Base-by-base conservation (phyloP, 2,113 vertebrate species). In the Clinocottus analis region DNA sequence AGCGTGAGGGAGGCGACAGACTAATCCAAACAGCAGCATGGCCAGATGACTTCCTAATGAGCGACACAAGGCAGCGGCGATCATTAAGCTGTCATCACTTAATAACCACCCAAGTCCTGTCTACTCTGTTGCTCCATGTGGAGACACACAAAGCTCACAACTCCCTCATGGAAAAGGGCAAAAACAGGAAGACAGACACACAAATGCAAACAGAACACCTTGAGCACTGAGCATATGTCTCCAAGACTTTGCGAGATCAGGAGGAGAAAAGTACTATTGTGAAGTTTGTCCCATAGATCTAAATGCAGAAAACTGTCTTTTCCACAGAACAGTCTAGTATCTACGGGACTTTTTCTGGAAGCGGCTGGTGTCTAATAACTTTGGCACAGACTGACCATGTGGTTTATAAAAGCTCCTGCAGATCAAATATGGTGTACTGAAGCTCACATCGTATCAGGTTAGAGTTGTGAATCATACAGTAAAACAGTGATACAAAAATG, bases 21-120 rank as follows among this genome's bases (percentile, higher is more conserved):
- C 64, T 39, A 41, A 68, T 33, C 64, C 76, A 83, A 80, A 85
- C 69, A 81, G 39, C 67, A 79, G 73, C 56, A 49, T 51, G 58
- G 72, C 13, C 1, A 16, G 56, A 13, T 25, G 59, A 61, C 51
- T 70, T 66, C 60, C 27, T 71, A 51, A 75, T 70, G 60, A 85
- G 64, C 2, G 43, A 61, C 80, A 43, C 61, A 71, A 79, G 56
- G 49, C 16, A 33, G 47, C 19, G 29, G 6, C 27, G 64, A 59
- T 78, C 70, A 75, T 78, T 55, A 60, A 75, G 29, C 16, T 5
- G n/a, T 78, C 71, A 68, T 75, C n/a, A 10, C 43, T 31, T 41
- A 11, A 49, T 14, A 19, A 13, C 19, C 41, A 19, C 66, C 70
- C 68, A 74, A 70, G 49, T 62, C 66, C 70, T 39, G 43, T 71